These are phyloP conservation scores for Siphamia tubifer DNA, from an alignment of 2,113 vertebrate species.

Conservation along the genomic window DNA sequence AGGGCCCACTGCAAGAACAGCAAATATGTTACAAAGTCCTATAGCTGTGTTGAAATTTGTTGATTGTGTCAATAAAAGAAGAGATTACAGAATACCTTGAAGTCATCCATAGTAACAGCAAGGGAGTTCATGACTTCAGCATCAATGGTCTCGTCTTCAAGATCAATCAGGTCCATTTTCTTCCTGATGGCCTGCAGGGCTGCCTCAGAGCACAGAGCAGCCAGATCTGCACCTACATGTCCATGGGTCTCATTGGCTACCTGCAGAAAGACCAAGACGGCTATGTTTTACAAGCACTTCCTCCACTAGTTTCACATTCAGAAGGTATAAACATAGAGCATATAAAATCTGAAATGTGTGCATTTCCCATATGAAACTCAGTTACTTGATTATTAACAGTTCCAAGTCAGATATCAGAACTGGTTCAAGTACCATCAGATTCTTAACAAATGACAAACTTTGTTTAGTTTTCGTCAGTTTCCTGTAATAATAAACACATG, in stretches of 20 bases:
- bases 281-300: no score
- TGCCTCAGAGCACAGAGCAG: slow-evolving; percentile 96
- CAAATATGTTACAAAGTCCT: not conserved
- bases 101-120: slow-evolving; percentile 99
- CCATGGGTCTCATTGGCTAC: slow-evolving; percentile 98
- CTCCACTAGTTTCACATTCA: not conserved
- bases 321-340: no score
- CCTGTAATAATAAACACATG: not conserved
- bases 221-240: slow-evolving; percentile 96
- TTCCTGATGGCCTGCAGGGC: slow-evolving; percentile 98
- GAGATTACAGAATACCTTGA: slow-evolving; percentile 84
- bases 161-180: slow-evolving; percentile 99
- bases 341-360: no score
- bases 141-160: slow-evolving; percentile 98
- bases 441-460: not conserved
- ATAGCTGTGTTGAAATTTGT: no score
- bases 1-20: slow-evolving; percentile 88
- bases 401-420: no score
- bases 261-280: slow-evolving; percentile 64
- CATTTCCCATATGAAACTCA: no score
- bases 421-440: no score
- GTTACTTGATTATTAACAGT: no score
- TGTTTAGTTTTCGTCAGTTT: not conserved
- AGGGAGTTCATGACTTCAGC: slow-evolving; percentile 98
- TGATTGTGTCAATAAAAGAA: not conserved